Conservation (phyloP, 92 coral and sea anemone species). For the Ricordea florida region DNA sequence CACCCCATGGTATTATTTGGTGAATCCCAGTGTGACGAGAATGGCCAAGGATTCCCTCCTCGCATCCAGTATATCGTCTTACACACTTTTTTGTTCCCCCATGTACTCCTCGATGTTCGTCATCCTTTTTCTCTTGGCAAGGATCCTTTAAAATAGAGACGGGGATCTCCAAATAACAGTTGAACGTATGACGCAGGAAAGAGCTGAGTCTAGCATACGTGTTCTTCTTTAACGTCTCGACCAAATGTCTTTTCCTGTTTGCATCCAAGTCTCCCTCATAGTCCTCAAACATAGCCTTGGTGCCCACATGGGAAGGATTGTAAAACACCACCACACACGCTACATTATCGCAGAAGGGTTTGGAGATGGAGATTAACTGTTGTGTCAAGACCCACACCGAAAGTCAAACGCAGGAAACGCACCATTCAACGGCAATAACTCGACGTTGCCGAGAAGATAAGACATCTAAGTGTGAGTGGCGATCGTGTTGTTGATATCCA, state of each 20-base stretch:
- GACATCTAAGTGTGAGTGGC: conserved; percentile 27
- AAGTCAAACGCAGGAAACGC: conserved; percentile 46
- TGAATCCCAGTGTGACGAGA: too few relatives aligned
- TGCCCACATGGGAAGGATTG: neutral
- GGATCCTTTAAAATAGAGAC: too few relatives aligned
- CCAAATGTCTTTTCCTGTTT: neutral
- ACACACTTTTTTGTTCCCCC: too few relatives aligned
- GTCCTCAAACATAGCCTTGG: neutral
- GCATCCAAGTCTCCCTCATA: neutral
- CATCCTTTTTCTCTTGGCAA: too few relatives aligned
- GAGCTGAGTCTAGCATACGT: too few relatives aligned
- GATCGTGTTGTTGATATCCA: conserved; percentile 29
- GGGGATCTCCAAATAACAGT: too few relatives aligned
- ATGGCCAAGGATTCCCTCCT: too few relatives aligned
- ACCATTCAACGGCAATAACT: conserved; percentile 26
- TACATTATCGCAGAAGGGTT: neutral
- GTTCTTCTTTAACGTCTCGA: neutral
- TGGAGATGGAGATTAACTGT: neutral
- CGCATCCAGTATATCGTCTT: too few relatives aligned
- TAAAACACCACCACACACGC: neutral
- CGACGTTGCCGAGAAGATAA: conserved; percentile 40
- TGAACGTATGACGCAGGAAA: too few relatives aligned
- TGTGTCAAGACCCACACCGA: too few relatives aligned
- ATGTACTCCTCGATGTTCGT: too few relatives aligned
- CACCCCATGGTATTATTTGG: too few relatives aligned